phyloP scores from a whole-genome alignment of 2,888 invertebrate species.

The Merodon equestris region DNA sequence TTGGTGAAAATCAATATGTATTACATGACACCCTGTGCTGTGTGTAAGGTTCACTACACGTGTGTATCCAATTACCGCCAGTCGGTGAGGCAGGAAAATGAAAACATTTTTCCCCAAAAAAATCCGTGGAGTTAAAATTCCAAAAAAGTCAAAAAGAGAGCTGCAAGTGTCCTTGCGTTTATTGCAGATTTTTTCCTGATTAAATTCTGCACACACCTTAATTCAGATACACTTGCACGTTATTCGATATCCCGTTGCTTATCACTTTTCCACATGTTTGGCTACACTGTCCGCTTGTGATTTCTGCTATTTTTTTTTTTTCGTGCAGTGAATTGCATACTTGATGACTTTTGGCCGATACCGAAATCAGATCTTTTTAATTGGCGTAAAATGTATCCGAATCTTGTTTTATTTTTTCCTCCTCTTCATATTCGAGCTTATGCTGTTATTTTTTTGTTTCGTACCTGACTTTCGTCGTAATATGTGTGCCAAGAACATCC shows the following conservation, averaged over 20 bases:
- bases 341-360: background rate
- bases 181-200: background rate
- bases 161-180: too few relatives aligned
- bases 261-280: conserved; percentile 32
- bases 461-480: too few relatives aligned
- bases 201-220: background rate
- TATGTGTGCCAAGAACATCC: too few relatives aligned
- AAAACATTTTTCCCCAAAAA: background rate
- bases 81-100: too few relatives aligned
- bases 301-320: background rate
- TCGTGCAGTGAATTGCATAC: background rate
- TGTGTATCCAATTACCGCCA: too few relatives aligned
- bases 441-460: too few relatives aligned
- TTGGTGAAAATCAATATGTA: too few relatives aligned
- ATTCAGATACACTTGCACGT: too few relatives aligned
- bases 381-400: conserved; percentile 10
- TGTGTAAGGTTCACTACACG: too few relatives aligned
- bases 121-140: background rate
- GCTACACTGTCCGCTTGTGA: conserved; percentile 3
- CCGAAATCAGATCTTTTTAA: background rate
- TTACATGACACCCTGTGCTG: too few relatives aligned
- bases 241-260: conserved; percentile 8
- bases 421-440: conserved; percentile 1
- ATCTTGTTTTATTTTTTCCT: background rate
- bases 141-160: too few relatives aligned